A percentile compares a stretch with the other conserved stretches of the same genome.
Evolutionary conservation across 2,797 vertebrate species (phyloP).

Genomic region (Oryzias dopingdopingensis): DNA sequence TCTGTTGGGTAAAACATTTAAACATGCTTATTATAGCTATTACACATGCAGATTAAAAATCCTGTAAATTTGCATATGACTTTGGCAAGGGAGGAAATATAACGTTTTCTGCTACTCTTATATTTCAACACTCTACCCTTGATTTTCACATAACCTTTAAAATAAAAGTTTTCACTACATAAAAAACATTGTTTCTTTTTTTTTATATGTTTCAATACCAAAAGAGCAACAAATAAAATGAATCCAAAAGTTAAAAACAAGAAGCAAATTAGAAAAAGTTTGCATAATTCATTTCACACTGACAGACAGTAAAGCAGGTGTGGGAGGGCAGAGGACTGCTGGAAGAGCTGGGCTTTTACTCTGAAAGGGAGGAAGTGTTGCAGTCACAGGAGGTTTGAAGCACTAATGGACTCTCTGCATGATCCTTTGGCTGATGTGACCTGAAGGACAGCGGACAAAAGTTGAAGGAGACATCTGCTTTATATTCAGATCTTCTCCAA

Average conservation of each 20-base stretch:
- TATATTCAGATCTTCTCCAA: not conserved
- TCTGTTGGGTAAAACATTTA: conserved; percentile 66
- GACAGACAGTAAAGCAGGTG: conserved; percentile 63
- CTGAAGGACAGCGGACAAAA: conserved; percentile 57
- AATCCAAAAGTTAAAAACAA: conserved; percentile 67
- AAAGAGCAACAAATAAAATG: conserved; percentile 74
- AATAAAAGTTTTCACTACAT: conserved; percentile 23
- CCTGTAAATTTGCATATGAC: conserved; percentile 77
- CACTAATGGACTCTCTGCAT: conserved; percentile 30
- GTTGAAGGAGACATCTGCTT: conserved; percentile 9
- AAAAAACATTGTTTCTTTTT: conserved; percentile 56
- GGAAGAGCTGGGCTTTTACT: conserved; percentile 33
- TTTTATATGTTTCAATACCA: conserved; percentile 76
- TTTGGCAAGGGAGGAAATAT: conserved; percentile 75
- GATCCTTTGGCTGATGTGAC: conserved; percentile 37
- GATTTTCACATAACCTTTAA: conserved; percentile 33
- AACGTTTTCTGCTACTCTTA: conserved; percentile 53
- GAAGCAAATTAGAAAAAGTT: conserved; percentile 40
- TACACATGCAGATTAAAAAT: conserved; percentile 73
- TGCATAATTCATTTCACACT: conserved; percentile 75
- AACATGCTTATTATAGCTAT: conserved; percentile 77
- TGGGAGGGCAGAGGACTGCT: conserved; percentile 59
- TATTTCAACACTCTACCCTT: conserved; percentile 58
- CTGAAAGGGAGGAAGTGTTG: conserved; percentile 15
- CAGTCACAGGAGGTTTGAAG: conserved; percentile 16